Conservation (phyloP, 2,113 vertebrate species). For the Oreochromis spilurus region DNA sequence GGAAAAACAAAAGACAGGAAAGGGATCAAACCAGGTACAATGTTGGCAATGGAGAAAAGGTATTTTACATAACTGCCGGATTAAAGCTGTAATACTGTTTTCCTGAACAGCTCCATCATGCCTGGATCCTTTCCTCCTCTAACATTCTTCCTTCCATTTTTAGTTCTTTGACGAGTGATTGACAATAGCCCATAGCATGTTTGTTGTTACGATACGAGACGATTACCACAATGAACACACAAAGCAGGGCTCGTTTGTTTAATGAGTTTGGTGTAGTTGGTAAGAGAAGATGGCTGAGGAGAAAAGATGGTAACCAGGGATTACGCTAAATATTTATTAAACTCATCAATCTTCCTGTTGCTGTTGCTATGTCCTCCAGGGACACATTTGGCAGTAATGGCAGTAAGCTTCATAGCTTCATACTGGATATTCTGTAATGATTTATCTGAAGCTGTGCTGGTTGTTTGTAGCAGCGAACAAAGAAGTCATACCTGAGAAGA, state of each 20-base stretch:
- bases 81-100: not conserved
- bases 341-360: slow-evolving; percentile 37
- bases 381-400: slow-evolving; percentile 15
- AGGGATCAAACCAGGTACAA: not conserved
- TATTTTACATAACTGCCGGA: not conserved
- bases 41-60: not conserved
- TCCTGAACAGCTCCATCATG: not conserved
- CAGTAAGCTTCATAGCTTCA: not conserved
- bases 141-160: not conserved
- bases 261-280: slow-evolving; percentile 12
- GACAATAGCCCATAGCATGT: not conserved
- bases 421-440: slow-evolving; percentile 28
- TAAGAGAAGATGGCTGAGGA: not conserved
- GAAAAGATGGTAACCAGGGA: slow-evolving; percentile 38
- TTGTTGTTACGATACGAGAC: not conserved
- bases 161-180: not conserved
- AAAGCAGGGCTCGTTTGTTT: not conserved
- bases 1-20: not conserved
- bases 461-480: not conserved
- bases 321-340: slow-evolving; percentile 63
- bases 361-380: slow-evolving; percentile 54
- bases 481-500: not conserved
- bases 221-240: not conserved
- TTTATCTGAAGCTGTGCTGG: slow-evolving; percentile 20
- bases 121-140: not conserved